These are phyloP conservation scores for Carassius carassius DNA, from an alignment of 2,113 vertebrate species.

Conservation along the genomic window DNA sequence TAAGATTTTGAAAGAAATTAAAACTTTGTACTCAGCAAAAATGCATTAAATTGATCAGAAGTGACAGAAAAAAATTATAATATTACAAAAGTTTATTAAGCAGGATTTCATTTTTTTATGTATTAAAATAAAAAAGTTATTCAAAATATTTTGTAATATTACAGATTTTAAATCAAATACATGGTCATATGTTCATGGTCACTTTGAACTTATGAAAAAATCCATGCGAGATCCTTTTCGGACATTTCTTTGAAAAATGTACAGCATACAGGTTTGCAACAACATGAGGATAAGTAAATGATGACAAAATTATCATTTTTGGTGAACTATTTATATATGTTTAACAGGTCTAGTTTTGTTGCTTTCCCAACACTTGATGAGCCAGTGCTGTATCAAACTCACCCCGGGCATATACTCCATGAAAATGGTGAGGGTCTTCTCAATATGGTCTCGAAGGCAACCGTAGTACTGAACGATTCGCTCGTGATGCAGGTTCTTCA, in stretches of 20 bases:
- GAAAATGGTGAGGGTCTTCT: constrained; percentile 94
- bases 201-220: neutral
- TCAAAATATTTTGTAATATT: too few species aligned
- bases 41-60: too few species aligned
- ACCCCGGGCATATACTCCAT: constrained; percentile 99
- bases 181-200: too few species aligned
- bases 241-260: neutral
- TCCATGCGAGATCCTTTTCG: neutral
- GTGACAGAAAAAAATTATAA: too few species aligned
- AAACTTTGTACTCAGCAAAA: too few species aligned
- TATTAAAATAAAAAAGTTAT: too few species aligned
- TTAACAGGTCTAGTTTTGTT: neutral
- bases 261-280: neutral
- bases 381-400: constrained; percentile 53
- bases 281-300: neutral
- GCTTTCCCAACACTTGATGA: neutral
- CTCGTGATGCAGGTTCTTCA: constrained; percentile 94
- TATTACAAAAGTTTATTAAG: too few species aligned
- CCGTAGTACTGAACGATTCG: constrained; percentile 95
- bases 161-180: too few species aligned
- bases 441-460: constrained; percentile 86
- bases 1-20: neutral
- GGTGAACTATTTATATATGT: too few species aligned
- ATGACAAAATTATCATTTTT: neutral
- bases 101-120: too few species aligned